Base-by-base conservation (phyloP, 2,113 vertebrate genomes). In the Nothobranchius furzeri region DNA sequence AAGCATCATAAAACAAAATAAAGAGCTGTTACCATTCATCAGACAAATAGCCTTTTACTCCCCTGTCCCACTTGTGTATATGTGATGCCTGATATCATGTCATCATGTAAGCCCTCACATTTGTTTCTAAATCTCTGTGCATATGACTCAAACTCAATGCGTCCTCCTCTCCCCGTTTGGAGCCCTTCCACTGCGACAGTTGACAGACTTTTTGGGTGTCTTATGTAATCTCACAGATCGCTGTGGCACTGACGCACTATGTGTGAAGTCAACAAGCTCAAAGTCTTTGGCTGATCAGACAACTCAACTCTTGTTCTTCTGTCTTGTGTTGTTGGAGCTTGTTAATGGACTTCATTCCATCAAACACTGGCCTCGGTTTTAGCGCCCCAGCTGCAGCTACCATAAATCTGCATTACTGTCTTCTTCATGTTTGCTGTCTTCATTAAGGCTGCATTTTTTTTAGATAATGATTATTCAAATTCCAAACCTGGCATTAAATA, bases 1-100 rank as follows among this genome's bases (percentile, higher is more conserved):
- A 40, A 40, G 37, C 37, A 40, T 4, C 37, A 40, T 40, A 40
- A 3, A 40, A 40, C 30, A 30, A 2, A 9, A 40, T 40, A 40
- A 40, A 40, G 37, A 40, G 30, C 30, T 30, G 30, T 30, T 30
- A 30, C 0, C 37, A 40, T 40, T 8, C 7, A 49, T 3, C 6
- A n/a, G 14, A 17, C 7, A 9, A 1, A 49, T 55, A 62, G 75
- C 80, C 51, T 40, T 70, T 62, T 36, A 35, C 58, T 64, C 37
- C 60, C 25, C 73, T 2, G 12, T 72, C 49, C 72, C 20, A 50
- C 76, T 60, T 60, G 64, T 30, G 57, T 56, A 47, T 37, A 70
- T 12, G 65, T 60, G 51, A 84, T 79, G 68, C 62, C 1, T 4
- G 75, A 86, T 87, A 85, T 89, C 79, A 83, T 84, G 71, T 79